Evolutionary conservation across 2,113 vertebrate genomes (phyloP), one percentile per base, ranked within the genome.

Genomic region (Bombycilla garrulus): DNA sequence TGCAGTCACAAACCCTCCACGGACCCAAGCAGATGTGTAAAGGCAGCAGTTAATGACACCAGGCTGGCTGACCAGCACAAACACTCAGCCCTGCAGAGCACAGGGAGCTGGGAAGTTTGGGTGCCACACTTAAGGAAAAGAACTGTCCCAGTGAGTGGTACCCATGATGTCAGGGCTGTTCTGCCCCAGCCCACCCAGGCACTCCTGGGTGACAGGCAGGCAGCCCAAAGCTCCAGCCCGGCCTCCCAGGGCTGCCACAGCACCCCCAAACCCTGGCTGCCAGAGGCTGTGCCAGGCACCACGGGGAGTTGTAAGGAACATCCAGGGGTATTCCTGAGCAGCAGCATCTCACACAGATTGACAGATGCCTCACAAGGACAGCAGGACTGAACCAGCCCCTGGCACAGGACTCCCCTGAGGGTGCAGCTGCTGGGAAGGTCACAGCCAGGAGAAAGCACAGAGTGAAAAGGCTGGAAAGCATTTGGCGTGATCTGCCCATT

Each of bases 91-190:
- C 18, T 35, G 42, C 29, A 45, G 36, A 89, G 11, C 86, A 26
- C 7, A 6, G 12, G 36, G 56, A 84, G 51, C 9, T 81, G 36
- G 35, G 51, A 81, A 86, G 67, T 80, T 56, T 45, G 36, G 64
- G 57, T 58, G 42, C 42, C 20, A 9, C 0, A 3, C 47, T 85
- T 0, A 0, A 23, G 28, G 82, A 72, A 72, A 80, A 91, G 54
- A 8, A 2, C 33, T 64, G 80, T 60, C 53, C 33, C 83, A 86
- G 53, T 0, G 0, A 57, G 31, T 29, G 1, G 10, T 20, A n/a
- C 17, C 11, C 0, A 0, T 1, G 2, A 35, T 36, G 23, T 6
- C 0, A 0, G 31, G 35, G 38, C 12, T 6, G 19, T n/a, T n/a
- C n/a, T 36, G 31, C 5, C 44, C 51, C 65, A 56, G 58, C 58